phyloP scores from a whole-genome alignment of 1,140 invertebrate genomes.

The Lucilia cuprina region DNA sequence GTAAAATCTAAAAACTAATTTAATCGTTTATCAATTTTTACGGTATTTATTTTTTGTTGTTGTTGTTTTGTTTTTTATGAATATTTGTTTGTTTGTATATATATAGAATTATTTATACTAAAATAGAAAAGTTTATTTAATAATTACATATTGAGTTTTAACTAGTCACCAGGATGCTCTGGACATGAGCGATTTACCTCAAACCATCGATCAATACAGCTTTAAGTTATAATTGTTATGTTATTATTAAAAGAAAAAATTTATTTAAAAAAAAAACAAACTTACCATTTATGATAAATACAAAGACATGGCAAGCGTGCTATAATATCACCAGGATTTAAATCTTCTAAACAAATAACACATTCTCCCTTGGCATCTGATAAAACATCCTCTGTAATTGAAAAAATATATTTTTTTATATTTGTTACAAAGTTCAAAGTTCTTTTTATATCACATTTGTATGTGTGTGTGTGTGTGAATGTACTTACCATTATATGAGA shows the following conservation, averaged over 20 bases:
- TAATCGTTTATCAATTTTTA: conserved; percentile 29
- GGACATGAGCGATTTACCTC: conserved; percentile 96
- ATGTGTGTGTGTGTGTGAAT: neutral
- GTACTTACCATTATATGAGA: conserved; percentile 94
- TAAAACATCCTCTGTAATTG: conserved; percentile 90
- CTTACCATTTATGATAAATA: conserved; percentile 98
- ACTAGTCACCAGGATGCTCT: conserved; percentile 92
- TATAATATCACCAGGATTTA: conserved; percentile 93
- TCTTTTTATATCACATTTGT: no score
- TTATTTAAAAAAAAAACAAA: neutral
- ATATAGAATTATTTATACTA: conserved; percentile 29
- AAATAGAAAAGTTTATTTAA: conserved; percentile 33
- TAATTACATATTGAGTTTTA: conserved; percentile 57
- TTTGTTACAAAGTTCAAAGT: neutral
- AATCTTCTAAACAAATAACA: conserved; percentile 98
- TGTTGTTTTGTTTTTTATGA: conserved; percentile 34
- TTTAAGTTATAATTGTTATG: conserved; percentile 61
- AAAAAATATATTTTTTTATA: neutral
- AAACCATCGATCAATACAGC: conserved; percentile 97
- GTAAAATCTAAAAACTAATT: conserved; percentile 28
- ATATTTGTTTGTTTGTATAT: conserved; percentile 10
- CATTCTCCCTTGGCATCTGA: conserved; percentile 96
- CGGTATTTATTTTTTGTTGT: conserved; percentile 13
- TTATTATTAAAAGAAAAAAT: neutral
- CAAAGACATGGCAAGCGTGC: conserved; percentile 98